These are phyloP conservation scores for Pygocentrus nattereri DNA, from an alignment of 2,797 vertebrate species.

Conservation along the genomic window DNA sequence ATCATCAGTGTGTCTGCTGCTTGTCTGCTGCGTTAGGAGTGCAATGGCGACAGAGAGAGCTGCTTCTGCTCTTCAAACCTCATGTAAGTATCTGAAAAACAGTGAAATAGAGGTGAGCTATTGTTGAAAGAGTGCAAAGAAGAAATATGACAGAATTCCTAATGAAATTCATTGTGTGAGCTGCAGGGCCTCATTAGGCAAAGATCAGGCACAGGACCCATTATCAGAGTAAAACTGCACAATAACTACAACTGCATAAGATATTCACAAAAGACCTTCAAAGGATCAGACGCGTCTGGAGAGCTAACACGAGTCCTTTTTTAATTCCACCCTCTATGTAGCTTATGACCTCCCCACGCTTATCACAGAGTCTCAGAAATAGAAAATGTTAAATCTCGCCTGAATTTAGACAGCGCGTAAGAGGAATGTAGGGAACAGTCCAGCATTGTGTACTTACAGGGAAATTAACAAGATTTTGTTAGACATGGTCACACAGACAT, in stretches of 20 bases:
- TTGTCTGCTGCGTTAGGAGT: constrained; percentile 61
- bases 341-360: constrained; percentile 24
- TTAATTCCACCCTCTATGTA: constrained; percentile 25
- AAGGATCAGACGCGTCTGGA: constrained; percentile 30
- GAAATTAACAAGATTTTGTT: constrained; percentile 65
- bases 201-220: constrained; percentile 31
- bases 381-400: constrained; percentile 16
- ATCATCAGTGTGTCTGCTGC: constrained; percentile 28
- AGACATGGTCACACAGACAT: constrained; percentile 70
- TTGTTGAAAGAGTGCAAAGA: constrained; percentile 17
- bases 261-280: constrained; percentile 42
- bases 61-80: constrained; percentile 61
- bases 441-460: constrained; percentile 65
- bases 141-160: constrained; percentile 14
- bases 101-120: constrained; percentile 1
- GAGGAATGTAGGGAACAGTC: constrained; percentile 51
- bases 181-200: constrained; percentile 44
- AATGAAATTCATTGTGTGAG: constrained; percentile 33
- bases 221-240: constrained; percentile 42
- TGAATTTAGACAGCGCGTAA: neutral
- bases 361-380: constrained; percentile 18
- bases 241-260: constrained; percentile 25
- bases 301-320: constrained; percentile 27
- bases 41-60: constrained; percentile 63
- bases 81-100: constrained; percentile 68